phyloP scores from a whole-genome alignment of 1,140 invertebrate species.

The Drosophila obscura region DNA sequence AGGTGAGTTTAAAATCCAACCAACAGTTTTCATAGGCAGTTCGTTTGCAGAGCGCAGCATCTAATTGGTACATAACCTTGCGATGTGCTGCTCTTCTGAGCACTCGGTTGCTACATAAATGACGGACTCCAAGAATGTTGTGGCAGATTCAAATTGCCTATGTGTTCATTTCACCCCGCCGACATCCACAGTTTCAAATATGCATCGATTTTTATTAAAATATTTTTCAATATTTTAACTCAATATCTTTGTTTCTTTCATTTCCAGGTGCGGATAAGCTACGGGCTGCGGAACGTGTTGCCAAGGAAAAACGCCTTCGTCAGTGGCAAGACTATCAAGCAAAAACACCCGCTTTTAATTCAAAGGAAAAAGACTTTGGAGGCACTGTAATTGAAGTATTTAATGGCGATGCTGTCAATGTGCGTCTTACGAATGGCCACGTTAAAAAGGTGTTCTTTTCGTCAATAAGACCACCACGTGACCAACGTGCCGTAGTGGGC shows the following conservation, averaged over 20 bases:
- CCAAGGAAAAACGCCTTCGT: conserved; percentile 93
- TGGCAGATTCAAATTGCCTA: conserved; percentile 30
- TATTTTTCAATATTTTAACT: neutral
- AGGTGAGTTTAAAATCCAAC: conserved; percentile 80
- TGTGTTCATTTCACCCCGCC: conserved; percentile 83
- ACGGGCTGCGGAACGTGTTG: conserved; percentile 91
- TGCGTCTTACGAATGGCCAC: conserved; percentile 91
- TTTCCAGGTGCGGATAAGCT: conserved; percentile 91
- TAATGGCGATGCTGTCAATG: conserved; percentile 95
- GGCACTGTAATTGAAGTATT: conserved; percentile 96
- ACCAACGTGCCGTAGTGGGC: conserved; percentile 84
- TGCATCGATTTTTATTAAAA: neutral
- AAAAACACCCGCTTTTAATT: conserved; percentile 87
- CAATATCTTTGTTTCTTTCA: neutral
- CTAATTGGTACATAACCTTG: conserved; percentile 46
- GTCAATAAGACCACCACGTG: conserved; percentile 96
- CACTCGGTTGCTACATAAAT: conserved; percentile 60
- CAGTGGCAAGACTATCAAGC: conserved; percentile 95
- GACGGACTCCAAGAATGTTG: conserved; percentile 82
- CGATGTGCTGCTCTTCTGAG: conserved; percentile 39
- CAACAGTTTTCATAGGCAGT: conserved; percentile 21
- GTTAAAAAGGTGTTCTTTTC: conserved; percentile 97
- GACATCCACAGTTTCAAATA: conserved; percentile 36
- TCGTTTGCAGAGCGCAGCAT: conserved; percentile 35
- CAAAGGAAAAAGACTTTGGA: conserved; percentile 93